Base-by-base conservation (phyloP, 2,888 invertebrate species). In the Orthonevra nobilis region DNA sequence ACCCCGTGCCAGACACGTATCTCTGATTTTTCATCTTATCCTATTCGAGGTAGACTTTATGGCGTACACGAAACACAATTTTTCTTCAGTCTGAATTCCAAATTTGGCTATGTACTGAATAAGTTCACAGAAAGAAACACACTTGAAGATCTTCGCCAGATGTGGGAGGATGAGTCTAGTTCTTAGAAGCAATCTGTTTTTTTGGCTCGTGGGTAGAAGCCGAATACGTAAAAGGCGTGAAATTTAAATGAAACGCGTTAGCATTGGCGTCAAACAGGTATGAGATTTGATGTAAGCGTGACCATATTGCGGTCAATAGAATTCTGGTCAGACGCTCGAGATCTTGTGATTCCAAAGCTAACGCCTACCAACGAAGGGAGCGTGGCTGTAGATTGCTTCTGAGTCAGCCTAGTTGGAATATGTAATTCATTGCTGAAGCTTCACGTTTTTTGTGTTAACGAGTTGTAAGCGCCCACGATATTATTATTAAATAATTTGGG, bases 291-390 rank as follows among this genome's bases (percentile, higher is more conserved):
- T n/a, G n/a, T n/a, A n/a, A n/a, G n/a, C n/a, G n/a, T n/a, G n/a
- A n/a, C n/a, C n/a, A n/a, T n/a, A 64, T 48, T 68, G 42, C 52
- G 68, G 68, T 74, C 60, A 74, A 60, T 60, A 58, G 58, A 66
- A 60, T 60, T 66, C 44, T 52, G 9, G 58, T 58, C 12, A 28
- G n/a, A n/a, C n/a, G n/a, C n/a, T n/a, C n/a, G n/a, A n/a, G n/a
- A n/a, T n/a, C n/a, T n/a, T n/a, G n/a, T n/a, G n/a, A n/a, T n/a
- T n/a, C n/a, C n/a, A n/a, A n/a, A n/a, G n/a, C n/a, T n/a, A n/a
- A 58, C 61, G 74, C 68, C 68, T 38, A 66, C 58, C 10, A 28
- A 1, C n/a, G 14, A 20, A 23, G 48, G 32, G 10, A 2, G 23
- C 26, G 23, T 7, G 54, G 9, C 14, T 23, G 7, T 48, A 6